These are phyloP conservation scores for Struthio camelus DNA, from an alignment of 2,113 vertebrate species.

Conservation along the genomic window DNA sequence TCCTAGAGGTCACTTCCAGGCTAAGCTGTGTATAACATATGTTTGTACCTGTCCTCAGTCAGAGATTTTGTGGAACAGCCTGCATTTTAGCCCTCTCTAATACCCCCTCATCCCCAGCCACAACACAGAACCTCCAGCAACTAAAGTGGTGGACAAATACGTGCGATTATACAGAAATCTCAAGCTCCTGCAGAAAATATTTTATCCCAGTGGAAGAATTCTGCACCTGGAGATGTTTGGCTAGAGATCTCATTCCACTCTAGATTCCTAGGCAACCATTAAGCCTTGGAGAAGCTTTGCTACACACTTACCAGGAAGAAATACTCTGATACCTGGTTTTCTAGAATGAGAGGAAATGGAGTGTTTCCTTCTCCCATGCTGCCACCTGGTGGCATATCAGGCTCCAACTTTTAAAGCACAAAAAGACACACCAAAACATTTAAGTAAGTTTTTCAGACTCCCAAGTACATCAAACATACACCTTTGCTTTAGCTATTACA, in stretches of 20 bases:
- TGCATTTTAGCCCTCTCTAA: not conserved
- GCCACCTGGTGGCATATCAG: constrained; percentile 31
- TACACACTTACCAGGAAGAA: rapidly evolving
- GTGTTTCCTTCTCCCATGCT: constrained; percentile 28
- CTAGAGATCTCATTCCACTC: not conserved
- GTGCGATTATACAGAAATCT: rapidly evolving
- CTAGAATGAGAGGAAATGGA: not conserved
- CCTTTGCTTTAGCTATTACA: not conserved
- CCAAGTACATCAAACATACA: not conserved
- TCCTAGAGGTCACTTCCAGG: not conserved
- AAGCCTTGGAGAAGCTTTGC: not conserved
- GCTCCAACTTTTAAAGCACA: not conserved
- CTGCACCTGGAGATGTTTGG: not conserved
- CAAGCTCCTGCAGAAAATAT: not conserved
- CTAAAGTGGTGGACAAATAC: rapidly evolving
- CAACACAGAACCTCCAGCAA: not conserved
- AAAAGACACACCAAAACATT: rapidly evolving
- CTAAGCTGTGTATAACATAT: rapidly evolving
- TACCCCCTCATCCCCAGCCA: not conserved
- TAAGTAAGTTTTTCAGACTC: not conserved
- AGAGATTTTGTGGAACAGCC: not conserved
- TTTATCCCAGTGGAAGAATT: not conserved
- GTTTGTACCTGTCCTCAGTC: rapidly evolving
- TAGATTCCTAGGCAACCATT: rapidly evolving
- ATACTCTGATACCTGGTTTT: rapidly evolving